Evolutionary conservation across 1,140 invertebrate genomes (phyloP), one percentile per base, ranked within the genome.

Genomic region (Ganaspis sp.): DNA sequence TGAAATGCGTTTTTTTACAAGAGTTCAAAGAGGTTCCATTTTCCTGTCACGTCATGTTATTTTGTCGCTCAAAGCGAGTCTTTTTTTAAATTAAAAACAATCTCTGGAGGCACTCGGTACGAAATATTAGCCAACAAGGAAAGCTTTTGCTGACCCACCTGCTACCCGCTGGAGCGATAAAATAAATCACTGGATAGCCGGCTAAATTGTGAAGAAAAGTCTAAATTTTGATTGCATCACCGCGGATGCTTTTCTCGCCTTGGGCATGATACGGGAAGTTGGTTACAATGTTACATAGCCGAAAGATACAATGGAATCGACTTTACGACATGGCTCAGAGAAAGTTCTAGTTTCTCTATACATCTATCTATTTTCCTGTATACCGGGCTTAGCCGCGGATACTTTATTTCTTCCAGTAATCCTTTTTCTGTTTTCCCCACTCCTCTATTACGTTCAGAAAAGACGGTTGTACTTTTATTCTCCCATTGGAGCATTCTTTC

Each of bases 351-450:
- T 9, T 45, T 23, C 19, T 64, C 12, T 71, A 11, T 69, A 3
- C 70, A 45, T 40, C 29, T 37, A 26, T 70, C 37, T 70, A 17
- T 53, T 23, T 73, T n/a, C 72, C n/a, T 72, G 34, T 34, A n/a
- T 64, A 38, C 45, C 37, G 19, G 19, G 45, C 11, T 15, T 9
- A 29, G n/a, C 64, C 64, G n/a, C 26, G 38, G 34, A 19, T 72
- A 29, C 37, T 38, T 58, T 70, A 40, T 76, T 34, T 40, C 29
- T 70, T 75, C 37, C 26, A 21, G 42, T 81, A 49, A 49, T 49
- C 21, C 72, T 72, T 58, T 29, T 69, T 23, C 72, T 74, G 12
- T 42, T 19, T 38, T 49, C 75, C 37, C 70, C 53, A 17, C 42
- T 78, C 49, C 72, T 54, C 70, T 69, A 4, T 38, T 45, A n/a